Evolutionary conservation across 1,140 invertebrate species (phyloP).

Genomic region (Phymastichus coffea): DNA sequence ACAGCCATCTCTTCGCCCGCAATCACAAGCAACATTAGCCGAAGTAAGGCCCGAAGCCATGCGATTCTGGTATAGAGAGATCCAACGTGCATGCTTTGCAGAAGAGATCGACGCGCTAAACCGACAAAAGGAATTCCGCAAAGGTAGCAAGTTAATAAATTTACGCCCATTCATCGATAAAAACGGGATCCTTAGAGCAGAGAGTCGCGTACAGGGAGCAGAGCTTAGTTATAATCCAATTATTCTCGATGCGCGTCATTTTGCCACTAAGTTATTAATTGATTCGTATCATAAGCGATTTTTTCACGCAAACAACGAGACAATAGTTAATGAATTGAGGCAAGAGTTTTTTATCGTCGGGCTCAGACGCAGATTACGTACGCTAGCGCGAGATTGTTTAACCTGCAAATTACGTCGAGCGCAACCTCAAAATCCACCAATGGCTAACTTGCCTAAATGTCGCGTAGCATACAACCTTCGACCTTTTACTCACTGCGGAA

Average conservation of each 20-base stretch:
- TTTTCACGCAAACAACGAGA: constrained; percentile 29
- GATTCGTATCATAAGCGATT: constrained; percentile 24
- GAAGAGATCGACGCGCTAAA: background rate
- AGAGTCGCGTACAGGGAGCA: background rate
- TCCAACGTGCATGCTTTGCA: background rate
- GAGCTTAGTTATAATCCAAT: background rate
- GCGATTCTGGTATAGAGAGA: background rate
- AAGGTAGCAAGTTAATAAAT: background rate
- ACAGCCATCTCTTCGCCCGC: background rate
- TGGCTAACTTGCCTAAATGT: constrained; percentile 3
- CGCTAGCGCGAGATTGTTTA: background rate
- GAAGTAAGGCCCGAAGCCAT: no score
- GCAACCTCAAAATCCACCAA: background rate
- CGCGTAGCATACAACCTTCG: constrained; percentile 18
- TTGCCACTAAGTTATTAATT: constrained; percentile 7
- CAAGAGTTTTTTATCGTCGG: constrained; percentile 33
- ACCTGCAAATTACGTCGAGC: background rate
- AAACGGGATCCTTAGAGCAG: background rate
- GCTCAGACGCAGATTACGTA: constrained; percentile 13
- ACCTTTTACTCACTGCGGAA: constrained; percentile 36
- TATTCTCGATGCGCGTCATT: constrained; percentile 14
- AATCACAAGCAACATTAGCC: background rate
- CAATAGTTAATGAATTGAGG: constrained; percentile 32
- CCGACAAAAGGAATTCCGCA: background rate
- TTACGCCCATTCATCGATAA: constrained; percentile 1